These are phyloP conservation scores for Baronia brevicornis DNA, from an alignment of 2,888 invertebrate genomes.

Conservation along the genomic window DNA sequence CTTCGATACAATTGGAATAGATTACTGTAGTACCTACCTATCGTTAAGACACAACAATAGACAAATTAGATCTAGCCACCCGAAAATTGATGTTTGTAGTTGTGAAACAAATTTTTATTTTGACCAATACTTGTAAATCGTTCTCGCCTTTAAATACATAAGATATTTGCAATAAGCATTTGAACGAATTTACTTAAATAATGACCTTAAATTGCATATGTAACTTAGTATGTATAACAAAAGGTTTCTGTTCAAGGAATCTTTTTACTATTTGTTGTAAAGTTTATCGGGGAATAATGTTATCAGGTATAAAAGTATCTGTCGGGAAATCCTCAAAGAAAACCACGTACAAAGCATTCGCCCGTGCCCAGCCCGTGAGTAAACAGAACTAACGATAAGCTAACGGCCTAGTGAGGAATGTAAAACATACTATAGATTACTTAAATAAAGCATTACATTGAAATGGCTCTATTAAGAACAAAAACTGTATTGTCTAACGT, in stretches of 20 bases:
- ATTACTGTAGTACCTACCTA: too few relatives aligned
- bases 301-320: conserved; percentile 23
- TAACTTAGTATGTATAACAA: background rate
- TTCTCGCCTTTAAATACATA: too few relatives aligned
- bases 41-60: too few relatives aligned
- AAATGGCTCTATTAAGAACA: background rate
- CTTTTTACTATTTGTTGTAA: conserved; percentile 17
- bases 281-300: conserved; percentile 28
- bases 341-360: conserved; percentile 22
- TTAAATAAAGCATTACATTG: conserved; percentile 8
- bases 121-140: conserved; percentile 1
- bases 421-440: conserved; percentile 18
- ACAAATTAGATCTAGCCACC: too few relatives aligned
- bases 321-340: conserved; percentile 37
- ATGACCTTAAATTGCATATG: conserved; percentile 4
- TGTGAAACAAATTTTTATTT: too few relatives aligned
- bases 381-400: conserved; percentile 32
- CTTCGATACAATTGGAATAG: too few relatives aligned
- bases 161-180: too few relatives aligned
- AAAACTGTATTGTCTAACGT: background rate
- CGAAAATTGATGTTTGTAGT: too few relatives aligned
- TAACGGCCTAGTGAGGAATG: conserved; percentile 17
- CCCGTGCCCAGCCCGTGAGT: conserved; percentile 24
- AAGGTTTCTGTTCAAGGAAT: background rate
- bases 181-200: too few relatives aligned